phyloP scores from a whole-genome alignment of 2,888 invertebrate genomes.

The Drosophila flavopinicola region DNA sequence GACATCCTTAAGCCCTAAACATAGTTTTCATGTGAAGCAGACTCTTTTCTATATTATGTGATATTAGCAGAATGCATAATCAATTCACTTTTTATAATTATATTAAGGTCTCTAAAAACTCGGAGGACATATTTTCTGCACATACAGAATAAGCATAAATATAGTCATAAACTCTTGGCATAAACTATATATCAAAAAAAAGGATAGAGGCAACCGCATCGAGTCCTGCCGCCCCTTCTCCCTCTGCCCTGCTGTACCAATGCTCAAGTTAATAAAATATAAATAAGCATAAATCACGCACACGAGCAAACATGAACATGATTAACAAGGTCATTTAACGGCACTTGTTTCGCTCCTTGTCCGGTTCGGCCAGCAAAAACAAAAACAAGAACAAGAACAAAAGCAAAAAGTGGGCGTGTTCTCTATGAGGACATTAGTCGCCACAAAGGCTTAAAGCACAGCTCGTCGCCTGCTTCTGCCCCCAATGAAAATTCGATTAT shows the following conservation, averaged over 20 bases:
- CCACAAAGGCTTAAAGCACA: conserved; percentile 60
- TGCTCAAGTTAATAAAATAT: conserved; percentile 73
- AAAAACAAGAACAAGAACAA: conserved; percentile 45
- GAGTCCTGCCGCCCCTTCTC: not conserved
- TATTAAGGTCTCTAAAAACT: no score
- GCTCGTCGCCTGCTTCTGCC: conserved; percentile 1
- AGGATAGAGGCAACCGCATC: conserved; percentile 17
- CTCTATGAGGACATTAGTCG: conserved; percentile 29
- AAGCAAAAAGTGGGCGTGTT: conserved; percentile 48
- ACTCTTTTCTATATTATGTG: no score
- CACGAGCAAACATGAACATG: conserved; percentile 68
- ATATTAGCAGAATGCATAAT: no score
- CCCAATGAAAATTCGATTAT: conserved; percentile 69
- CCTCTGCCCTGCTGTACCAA: not conserved
- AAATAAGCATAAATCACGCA: conserved; percentile 77
- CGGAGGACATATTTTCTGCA: not conserved
- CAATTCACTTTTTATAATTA: no score
- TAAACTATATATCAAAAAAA: conserved; percentile 54
- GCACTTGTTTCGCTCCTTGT: conserved; percentile 60
- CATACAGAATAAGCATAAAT: conserved; percentile 29
- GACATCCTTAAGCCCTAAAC: no score
- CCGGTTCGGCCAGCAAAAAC: conserved; percentile 38
- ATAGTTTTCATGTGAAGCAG: no score
- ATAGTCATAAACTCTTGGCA: conserved; percentile 23
- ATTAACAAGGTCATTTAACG: conserved; percentile 76